Conservation (phyloP, 1,140 invertebrate species). For the Heliconius himera region DNA sequence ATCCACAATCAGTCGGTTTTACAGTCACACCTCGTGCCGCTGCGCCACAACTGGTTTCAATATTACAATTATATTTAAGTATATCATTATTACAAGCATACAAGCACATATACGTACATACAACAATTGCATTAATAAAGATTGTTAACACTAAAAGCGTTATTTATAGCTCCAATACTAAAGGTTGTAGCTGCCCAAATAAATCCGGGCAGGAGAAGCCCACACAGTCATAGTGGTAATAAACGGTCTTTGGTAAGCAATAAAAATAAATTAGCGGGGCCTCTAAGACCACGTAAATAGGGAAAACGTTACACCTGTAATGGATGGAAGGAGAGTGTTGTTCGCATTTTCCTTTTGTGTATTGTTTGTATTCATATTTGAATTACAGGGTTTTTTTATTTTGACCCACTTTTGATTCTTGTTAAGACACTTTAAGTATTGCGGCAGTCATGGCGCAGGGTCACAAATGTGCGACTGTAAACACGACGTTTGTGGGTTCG, state of each 20-base stretch:
- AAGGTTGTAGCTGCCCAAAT: constrained; percentile 51
- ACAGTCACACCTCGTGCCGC: no score
- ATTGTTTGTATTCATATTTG: background rate
- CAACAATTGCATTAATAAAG: constrained; percentile 12
- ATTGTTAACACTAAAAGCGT: constrained; percentile 39
- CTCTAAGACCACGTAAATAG: constrained; percentile 13
- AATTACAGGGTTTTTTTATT: background rate
- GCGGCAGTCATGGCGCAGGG: no score
- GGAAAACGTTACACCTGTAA: constrained; percentile 4
- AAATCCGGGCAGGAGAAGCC: constrained; percentile 48
- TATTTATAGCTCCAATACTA: constrained; percentile 52
- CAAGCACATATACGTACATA: background rate
- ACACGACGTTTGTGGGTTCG: no score
- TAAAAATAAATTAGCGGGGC: constrained; percentile 60
- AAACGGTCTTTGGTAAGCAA: constrained; percentile 54
- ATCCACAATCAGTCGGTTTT: no score
- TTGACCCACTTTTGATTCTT: background rate
- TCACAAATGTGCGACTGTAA: no score
- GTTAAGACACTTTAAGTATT: no score
- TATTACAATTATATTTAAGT: background rate
- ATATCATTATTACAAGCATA: background rate
- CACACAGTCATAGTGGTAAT: constrained; percentile 51
- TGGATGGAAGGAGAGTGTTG: background rate
- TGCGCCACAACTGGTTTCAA: no score
- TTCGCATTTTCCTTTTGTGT: background rate